Evolutionary conservation across 2,113 vertebrate species (phyloP).

Genomic region (Crypturellus undulatus): DNA sequence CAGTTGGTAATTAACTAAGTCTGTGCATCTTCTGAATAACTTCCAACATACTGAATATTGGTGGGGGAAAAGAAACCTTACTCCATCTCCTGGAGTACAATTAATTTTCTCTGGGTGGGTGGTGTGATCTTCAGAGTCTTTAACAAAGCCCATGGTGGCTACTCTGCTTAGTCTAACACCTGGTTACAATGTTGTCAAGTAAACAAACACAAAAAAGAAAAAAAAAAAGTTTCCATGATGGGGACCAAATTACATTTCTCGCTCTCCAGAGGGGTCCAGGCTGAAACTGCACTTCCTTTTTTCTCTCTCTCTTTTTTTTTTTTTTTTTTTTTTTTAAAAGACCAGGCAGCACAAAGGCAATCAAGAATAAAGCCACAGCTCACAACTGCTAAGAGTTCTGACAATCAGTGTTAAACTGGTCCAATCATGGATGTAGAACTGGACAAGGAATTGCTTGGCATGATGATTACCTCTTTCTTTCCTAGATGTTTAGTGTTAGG

Average conservation of each 20-base stretch:
- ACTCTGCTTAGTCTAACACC: background rate
- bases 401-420: background rate
- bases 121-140: background rate
- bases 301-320: background rate
- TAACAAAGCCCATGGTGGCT: background rate
- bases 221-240: background rate
- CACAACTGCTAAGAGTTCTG: background rate
- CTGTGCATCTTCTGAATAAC: background rate
- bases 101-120: background rate
- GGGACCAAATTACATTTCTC: background rate
- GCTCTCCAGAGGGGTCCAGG: background rate
- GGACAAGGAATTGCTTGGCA: background rate
- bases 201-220: background rate
- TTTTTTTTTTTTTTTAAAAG: background rate
- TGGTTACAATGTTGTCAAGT: background rate
- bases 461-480: background rate
- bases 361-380: background rate
- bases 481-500: background rate
- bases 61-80: background rate
- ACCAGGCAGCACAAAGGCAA: background rate
- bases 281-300: background rate
- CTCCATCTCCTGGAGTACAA: background rate
- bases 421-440: background rate
- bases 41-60: background rate
- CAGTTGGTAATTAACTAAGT: background rate